Evolutionary conservation across 2,888 invertebrate genomes (phyloP), one percentile per base, ranked within the genome.

Genomic region (Ceramica pisi): DNA sequence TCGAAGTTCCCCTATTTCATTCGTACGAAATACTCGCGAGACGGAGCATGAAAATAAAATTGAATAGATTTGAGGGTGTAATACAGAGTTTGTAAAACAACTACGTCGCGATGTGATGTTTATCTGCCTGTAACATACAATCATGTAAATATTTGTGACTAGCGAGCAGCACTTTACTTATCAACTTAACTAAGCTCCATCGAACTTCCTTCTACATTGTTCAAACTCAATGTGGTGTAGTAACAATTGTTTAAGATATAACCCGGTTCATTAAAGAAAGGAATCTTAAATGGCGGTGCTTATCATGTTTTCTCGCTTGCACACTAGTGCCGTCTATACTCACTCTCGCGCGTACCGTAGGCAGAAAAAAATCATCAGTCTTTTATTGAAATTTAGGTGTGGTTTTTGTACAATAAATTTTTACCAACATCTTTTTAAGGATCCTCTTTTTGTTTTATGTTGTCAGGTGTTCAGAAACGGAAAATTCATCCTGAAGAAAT

Each of bases 1-100:
- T 82, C 65, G 48, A 68, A 71, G 75, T 80, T 78, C 70, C 65
- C 73, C 68, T 67, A 80, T 76, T 80, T 81, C 70, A 82, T 75
- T 81, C 8, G n/a, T 59, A 63, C 57, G 68, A 77, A 75, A 61
- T 66, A 73, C 60, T 62, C 57, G 61, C 64, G 62, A 69, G 41
- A 46, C 57, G 63, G 46, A 64, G 51, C 63, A 66, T 67, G 59
- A 80, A 57, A 68, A 77, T 79, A 71, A 71, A 76, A 82, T 74
- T 84, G 56, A 84, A 82, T 82, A 66, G 75, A 72, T 84, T 75
- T 66, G 65, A 71, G 68, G 67, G 59, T 59, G 46, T 64, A 65
- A 78, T 71, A 69, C 53, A 59, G 78, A 67, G 67, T 69, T 82
- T 70, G 67, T 72, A 66, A 77, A 81, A 72, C 67, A 71, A 68